Evolutionary conservation across 2,797 vertebrate species (phyloP), one percentile per base, ranked within the genome.

Genomic region (Falco peregrinus): DNA sequence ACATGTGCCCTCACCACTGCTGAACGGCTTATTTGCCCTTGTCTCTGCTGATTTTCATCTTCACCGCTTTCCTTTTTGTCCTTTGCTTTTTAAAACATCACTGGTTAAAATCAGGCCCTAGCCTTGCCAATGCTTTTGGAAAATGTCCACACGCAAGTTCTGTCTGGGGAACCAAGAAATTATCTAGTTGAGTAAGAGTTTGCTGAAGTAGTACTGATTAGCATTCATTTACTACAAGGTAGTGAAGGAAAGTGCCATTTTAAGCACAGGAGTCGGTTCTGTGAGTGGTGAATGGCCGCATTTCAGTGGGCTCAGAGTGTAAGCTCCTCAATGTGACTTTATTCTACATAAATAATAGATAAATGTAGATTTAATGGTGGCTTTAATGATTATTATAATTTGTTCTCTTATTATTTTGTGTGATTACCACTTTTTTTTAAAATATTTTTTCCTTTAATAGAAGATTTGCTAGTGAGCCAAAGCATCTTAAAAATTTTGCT

Each of bases 401-500:
- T 65, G 21, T 71, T 51, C 24, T 5, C 12, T 47, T n/a, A 47
- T 76, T 57, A 48, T 67, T 89, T 80, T 75, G 8, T 70, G 11
- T 60, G 28, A 65, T 45, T 68, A 11, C 37, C 67, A 54, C n/a
- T 47, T 41, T 17, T 63, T 71, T 48, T 79, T 20, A 16, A 43
- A 43, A n/a, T 74, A 60, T n/a, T 16, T 71, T 91, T 80, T 89
- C 56, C 33, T 57, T 67, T 67, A 77, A 50, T 71, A 80, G 33
- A 47, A 54, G 19, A 71, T 70, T 53, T 60, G 64, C 61, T 63
- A 77, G 48, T 7, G 22, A 95, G 80, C 48, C 71, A 92, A 94
- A 79, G 17, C 15, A 26, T 81, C 68, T 83, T 90, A 60, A 94
- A 91, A 47, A 54, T 61, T 93, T 74, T 78, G 35, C 11, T 75